Conservation (phyloP, 2,113 vertebrate species). For the Erythrocebus patas region DNA sequence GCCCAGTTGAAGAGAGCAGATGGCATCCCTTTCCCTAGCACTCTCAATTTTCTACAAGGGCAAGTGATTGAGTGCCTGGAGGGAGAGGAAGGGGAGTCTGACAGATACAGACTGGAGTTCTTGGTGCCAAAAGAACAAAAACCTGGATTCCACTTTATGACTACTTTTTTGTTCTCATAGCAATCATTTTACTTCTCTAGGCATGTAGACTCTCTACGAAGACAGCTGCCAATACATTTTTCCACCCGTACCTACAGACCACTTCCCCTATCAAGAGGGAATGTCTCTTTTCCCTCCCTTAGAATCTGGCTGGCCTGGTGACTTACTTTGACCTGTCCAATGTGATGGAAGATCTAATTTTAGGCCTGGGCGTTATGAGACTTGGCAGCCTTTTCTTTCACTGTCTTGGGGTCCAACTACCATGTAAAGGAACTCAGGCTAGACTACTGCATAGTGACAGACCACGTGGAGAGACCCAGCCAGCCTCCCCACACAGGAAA, state of each 20-base stretch:
- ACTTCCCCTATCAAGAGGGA: neutral
- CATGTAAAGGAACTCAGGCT: neutral
- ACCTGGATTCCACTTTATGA: neutral
- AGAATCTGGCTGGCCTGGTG: neutral
- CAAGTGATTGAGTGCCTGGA: neutral
- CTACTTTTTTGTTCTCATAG: neutral
- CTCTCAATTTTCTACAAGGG: neutral
- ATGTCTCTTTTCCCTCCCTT: neutral
- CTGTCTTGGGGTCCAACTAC: neutral
- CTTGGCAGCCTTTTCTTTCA: neutral
- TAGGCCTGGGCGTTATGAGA: neutral
- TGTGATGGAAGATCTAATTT: neutral
- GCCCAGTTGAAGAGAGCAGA: neutral
- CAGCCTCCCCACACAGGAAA: neutral
- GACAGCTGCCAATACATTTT: neutral
- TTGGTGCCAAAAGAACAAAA: neutral
- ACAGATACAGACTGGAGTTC: neutral
- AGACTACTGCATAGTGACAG: neutral
- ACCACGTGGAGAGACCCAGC: neutral
- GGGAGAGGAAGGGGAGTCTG: neutral
- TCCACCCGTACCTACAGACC: no score
- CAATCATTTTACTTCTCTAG: neutral
- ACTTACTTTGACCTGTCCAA: neutral
- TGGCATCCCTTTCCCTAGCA: neutral
- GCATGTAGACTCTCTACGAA: neutral